phyloP scores from a whole-genome alignment of 2,113 vertebrate genomes.

The Eupsittula cactorum region DNA sequence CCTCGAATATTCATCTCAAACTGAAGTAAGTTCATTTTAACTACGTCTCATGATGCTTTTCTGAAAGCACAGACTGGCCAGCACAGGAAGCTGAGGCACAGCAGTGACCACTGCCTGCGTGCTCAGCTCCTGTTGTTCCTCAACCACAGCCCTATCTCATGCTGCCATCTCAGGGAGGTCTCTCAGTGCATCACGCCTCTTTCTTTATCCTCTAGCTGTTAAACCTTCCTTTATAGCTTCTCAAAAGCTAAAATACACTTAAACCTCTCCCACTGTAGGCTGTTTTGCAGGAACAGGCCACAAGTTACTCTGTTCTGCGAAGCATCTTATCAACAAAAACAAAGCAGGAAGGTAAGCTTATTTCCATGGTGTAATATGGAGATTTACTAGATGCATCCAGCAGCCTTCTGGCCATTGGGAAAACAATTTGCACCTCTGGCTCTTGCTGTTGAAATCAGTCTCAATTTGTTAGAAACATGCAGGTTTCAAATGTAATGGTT shows the following conservation, averaged over 20 bases:
- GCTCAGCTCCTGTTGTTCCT: not conserved
- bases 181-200: not conserved
- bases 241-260: not conserved
- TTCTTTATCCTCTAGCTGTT: not conserved
- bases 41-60: not conserved
- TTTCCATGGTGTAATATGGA: not conserved
- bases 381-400: not conserved
- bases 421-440: accelerated
- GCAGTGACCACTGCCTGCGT: not conserved
- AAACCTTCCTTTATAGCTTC: not conserved
- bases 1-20: accelerated
- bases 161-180: not conserved
- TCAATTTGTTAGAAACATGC: not conserved
- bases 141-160: constrained; percentile 17
- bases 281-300: not conserved
- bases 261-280: not conserved
- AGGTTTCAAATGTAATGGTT: not conserved
- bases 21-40: not conserved
- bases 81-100: not conserved
- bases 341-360: not conserved
- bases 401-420: not conserved
- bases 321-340: not conserved
- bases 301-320: not conserved
- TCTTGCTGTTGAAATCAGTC: not conserved
- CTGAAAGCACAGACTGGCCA: not conserved